Conservation (phyloP, 2,888 invertebrate species). For the Antheraea yamamai region DNA sequence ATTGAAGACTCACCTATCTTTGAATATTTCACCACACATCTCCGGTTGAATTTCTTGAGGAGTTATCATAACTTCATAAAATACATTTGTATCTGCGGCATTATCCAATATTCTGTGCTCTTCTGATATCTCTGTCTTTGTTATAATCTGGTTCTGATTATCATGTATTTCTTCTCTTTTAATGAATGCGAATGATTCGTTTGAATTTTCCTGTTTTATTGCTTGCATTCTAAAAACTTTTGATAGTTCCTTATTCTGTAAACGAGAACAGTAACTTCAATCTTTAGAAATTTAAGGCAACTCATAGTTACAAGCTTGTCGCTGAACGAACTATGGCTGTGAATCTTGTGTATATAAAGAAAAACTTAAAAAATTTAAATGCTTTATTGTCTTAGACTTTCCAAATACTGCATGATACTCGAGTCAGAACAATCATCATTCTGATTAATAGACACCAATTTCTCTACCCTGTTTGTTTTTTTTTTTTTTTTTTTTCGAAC, state of each 20-base stretch:
- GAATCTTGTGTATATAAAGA: too few relatives aligned
- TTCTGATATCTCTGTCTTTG: background rate
- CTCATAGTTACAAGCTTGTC: background rate
- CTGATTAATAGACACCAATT: too few relatives aligned
- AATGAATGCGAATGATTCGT: background rate
- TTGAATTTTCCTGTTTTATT: background rate
- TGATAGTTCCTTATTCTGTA: background rate
- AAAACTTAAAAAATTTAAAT: too few relatives aligned
- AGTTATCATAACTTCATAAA: background rate
- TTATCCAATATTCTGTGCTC: background rate
- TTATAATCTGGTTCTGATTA: background rate
- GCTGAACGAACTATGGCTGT: background rate
- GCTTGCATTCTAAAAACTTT: background rate
- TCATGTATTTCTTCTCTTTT: background rate
- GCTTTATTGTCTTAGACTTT: too few relatives aligned
- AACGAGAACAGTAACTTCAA: background rate
- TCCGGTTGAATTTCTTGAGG: background rate
- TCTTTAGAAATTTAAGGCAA: background rate
- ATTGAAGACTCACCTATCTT: background rate
- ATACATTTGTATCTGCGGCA: background rate
- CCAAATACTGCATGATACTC: too few relatives aligned
- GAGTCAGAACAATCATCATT: too few relatives aligned
- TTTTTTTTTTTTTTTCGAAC: too few relatives aligned
- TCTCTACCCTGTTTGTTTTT: too few relatives aligned
- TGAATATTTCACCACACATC: background rate